Conservation (phyloP, 2,797 vertebrate genomes). For the Gymnodraco acuticeps region DNA sequence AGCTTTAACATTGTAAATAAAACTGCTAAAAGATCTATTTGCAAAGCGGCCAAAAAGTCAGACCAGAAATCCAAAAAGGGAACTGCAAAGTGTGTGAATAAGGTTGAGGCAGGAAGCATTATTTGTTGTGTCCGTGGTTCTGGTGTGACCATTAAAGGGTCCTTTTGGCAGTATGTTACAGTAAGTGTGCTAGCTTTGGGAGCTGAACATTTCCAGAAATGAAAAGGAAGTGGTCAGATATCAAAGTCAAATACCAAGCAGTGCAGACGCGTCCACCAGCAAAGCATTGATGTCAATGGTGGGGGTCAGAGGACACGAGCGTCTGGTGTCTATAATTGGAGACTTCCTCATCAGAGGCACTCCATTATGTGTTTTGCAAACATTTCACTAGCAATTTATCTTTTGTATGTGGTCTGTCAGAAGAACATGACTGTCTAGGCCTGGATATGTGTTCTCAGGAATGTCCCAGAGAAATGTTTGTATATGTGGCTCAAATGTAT, state of each 20-base stretch:
- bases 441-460: background rate
- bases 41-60: background rate
- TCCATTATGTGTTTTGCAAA: background rate
- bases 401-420: background rate
- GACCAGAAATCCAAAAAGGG: background rate
- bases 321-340: slow-evolving; percentile 21
- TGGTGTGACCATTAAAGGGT: slow-evolving; percentile 10
- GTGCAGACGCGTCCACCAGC: background rate
- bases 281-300: background rate
- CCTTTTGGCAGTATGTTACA: background rate
- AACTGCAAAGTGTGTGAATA: background rate
- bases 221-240: slow-evolving; percentile 31
- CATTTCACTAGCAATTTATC: background rate
- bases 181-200: background rate
- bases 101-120: background rate
- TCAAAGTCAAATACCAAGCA: slow-evolving; percentile 18
- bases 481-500: background rate
- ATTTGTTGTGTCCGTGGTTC: background rate
- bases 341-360: slow-evolving; percentile 15
- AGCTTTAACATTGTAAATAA: background rate
- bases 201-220: slow-evolving; percentile 8
- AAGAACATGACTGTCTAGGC: background rate
- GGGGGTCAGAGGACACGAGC: slow-evolving; percentile 5
- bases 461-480: background rate
- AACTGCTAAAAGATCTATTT: background rate